phyloP scores from a whole-genome alignment of 2,888 invertebrate species.

The Drosophila pseudotalamancana region DNA sequence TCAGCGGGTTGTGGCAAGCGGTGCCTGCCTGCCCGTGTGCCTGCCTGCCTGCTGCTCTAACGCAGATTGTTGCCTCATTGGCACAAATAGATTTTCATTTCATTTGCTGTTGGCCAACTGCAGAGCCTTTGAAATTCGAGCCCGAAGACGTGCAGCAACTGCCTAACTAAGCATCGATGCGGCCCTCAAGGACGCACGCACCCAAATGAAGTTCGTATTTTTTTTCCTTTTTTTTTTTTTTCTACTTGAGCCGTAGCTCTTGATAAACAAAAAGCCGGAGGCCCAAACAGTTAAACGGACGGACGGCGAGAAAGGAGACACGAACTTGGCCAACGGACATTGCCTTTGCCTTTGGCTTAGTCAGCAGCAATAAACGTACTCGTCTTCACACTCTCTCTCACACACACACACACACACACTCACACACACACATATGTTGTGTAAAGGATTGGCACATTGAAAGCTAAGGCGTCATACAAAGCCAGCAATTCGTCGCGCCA shows the following conservation, averaged over 20 bases:
- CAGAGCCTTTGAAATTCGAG: conserved; percentile 55
- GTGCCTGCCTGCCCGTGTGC: too few relatives aligned
- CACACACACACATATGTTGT: not conserved
- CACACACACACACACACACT: not conserved
- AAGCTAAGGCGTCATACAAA: conserved; percentile 19
- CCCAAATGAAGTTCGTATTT: conserved; percentile 53
- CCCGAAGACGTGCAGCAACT: conserved; percentile 61
- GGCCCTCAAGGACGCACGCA: conserved; percentile 23
- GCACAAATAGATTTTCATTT: conserved; percentile 66
- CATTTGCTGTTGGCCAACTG: conserved; percentile 32
- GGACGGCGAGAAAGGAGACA: not conserved
- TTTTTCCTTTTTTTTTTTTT: too few relatives aligned
- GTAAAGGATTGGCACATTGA: conserved; percentile 15
- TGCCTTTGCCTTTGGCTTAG: conserved; percentile 22
- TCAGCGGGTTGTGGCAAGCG: conserved; percentile 1
- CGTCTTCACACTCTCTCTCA: not conserved
- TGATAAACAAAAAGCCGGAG: conserved; percentile 51
- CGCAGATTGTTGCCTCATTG: conserved; percentile 35
- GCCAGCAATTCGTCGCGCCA: not conserved
- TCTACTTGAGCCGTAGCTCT: conserved; percentile 40
- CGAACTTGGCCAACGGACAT: conserved; percentile 1
- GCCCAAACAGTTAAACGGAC: conserved; percentile 10
- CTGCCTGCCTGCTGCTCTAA: not conserved
- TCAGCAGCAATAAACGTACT: conserved; percentile 22
- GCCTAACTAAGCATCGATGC: conserved; percentile 38